Evolutionary conservation across 2,797 vertebrate species (phyloP).

Genomic region (Oryzias sinensis): DNA sequence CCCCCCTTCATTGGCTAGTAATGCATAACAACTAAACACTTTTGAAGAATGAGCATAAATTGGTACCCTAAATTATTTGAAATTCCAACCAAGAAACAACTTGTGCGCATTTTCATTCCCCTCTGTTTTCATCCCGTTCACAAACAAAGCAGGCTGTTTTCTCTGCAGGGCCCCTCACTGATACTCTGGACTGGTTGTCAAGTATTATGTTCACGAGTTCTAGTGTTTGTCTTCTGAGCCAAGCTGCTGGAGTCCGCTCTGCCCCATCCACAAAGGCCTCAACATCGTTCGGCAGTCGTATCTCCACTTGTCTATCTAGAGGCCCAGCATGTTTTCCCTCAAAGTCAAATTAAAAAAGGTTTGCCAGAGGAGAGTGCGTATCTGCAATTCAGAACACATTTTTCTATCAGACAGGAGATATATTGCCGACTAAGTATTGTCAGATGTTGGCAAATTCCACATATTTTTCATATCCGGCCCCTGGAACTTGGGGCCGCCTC

Average conservation of each 20-base stretch:
- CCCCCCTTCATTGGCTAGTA: conserved; percentile 9
- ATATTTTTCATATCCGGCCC: conserved; percentile 80
- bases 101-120: conserved; percentile 34
- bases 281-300: conserved; percentile 54
- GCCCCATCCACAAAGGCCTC: conserved; percentile 57
- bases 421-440: conserved; percentile 80
- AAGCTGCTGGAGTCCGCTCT: conserved; percentile 68
- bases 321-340: conserved; percentile 61
- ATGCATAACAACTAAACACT: conserved; percentile 29
- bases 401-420: conserved; percentile 79
- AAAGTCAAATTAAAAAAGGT: conserved; percentile 75
- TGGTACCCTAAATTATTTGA: conserved; percentile 24
- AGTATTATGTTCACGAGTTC: conserved; percentile 66
- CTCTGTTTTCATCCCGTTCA: conserved; percentile 38
- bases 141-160: conserved; percentile 46
- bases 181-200: conserved; percentile 62
- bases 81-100: conserved; percentile 29
- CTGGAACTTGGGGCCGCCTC: conserved; percentile 69
- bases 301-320: conserved; percentile 57
- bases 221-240: conserved; percentile 59
- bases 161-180: conserved; percentile 42
- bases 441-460: conserved; percentile 82
- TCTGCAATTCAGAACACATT: conserved; percentile 80
- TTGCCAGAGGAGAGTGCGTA: conserved; percentile 69
- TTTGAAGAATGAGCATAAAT: conserved; percentile 20